Evolutionary conservation across 2,113 vertebrate species (phyloP).

Genomic region (Platysternon megacephalum): DNA sequence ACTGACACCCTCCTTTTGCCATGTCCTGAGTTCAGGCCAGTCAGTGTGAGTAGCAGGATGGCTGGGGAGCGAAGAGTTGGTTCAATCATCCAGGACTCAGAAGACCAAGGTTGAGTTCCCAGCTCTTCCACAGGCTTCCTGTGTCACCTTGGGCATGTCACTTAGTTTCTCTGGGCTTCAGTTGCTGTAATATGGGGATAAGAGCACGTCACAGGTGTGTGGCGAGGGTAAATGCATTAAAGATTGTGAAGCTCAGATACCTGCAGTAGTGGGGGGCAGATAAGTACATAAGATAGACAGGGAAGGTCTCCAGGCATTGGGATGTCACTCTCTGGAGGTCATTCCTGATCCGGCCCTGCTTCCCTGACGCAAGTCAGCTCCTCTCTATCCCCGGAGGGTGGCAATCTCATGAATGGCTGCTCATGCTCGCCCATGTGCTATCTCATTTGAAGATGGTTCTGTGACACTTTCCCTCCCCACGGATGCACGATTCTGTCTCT

Average conservation of each 20-base stretch:
- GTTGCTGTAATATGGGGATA: neutral
- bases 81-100: neutral
- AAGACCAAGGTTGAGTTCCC: neutral
- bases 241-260: too few relatives aligned
- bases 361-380: neutral
- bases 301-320: too few relatives aligned
- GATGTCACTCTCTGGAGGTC: neutral
- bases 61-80: neutral
- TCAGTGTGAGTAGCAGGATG: neutral
- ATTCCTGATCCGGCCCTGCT: neutral
- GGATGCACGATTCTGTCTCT: neutral
- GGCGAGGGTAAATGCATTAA: neutral
- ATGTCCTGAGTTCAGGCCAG: neutral
- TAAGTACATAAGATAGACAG: too few relatives aligned
- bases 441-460: neutral
- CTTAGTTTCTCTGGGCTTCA: neutral
- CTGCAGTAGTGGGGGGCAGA: neutral
- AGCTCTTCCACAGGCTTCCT: neutral
- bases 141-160: neutral
- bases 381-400: neutral
- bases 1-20: neutral
- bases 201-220: neutral
- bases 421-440: neutral
- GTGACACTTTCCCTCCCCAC: neutral
- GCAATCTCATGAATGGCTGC: neutral